Conservation (phyloP, 2,797 vertebrate genomes). For the Vultur gryphus region DNA sequence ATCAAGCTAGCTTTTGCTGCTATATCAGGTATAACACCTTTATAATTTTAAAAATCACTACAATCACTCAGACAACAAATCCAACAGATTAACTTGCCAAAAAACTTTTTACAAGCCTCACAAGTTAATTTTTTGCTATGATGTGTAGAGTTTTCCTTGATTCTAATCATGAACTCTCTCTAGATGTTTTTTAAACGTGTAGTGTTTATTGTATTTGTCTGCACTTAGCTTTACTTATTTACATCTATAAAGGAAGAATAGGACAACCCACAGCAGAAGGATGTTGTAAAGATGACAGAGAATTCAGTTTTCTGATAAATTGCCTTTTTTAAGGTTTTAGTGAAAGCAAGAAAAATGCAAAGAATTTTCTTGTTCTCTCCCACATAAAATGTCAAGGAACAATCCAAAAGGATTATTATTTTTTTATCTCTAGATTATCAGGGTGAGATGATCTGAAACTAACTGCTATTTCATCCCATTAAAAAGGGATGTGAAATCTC, state of each 20-base stretch:
- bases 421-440: neutral
- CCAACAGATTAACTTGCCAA: neutral
- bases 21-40: neutral
- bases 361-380: neutral
- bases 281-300: neutral
- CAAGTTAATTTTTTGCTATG: neutral
- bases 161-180: neutral
- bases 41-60: neutral
- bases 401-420: neutral
- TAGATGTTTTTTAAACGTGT: neutral
- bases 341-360: neutral
- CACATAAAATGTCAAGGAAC: neutral
- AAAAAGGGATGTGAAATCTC: neutral
- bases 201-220: neutral
- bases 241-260: neutral
- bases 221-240: neutral
- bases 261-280: neutral
- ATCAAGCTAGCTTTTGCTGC: neutral
- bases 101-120: neutral
- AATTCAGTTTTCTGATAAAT: neutral
- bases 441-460: neutral
- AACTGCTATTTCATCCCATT: neutral
- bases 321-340: neutral
- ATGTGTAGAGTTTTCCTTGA: neutral
- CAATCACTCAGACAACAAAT: neutral